Conservation (phyloP, 1,140 invertebrate species). For the Anoplophora glabripennis region DNA sequence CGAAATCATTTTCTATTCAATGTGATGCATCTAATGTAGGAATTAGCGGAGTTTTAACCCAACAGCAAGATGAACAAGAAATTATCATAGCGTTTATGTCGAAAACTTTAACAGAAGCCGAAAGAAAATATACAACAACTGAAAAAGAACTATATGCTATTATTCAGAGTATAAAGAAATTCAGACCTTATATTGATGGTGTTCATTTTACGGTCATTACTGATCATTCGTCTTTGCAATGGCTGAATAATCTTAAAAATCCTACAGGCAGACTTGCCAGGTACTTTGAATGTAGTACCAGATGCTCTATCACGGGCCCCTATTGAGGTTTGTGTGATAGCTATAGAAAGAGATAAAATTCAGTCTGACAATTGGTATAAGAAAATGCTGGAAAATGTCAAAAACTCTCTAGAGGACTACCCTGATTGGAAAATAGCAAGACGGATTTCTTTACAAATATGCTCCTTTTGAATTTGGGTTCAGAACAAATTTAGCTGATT, state of each 20-base stretch:
- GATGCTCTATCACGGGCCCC: neutral
- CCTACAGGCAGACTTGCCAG: constrained; percentile 30
- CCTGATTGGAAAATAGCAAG: constrained; percentile 18
- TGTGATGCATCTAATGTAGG: constrained; percentile 23
- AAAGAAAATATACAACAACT: constrained; percentile 48
- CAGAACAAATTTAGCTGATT: constrained; percentile 6
- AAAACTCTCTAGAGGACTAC: neutral
- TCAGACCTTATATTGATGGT: constrained; percentile 48
- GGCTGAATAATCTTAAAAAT: constrained; percentile 15
- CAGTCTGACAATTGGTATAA: too few species aligned
- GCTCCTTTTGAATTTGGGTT: neutral
- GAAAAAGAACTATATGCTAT: constrained; percentile 53
- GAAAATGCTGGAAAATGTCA: neutral
- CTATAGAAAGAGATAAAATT: constrained; percentile 1
- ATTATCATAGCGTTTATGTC: constrained; percentile 31
- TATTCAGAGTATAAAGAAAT: constrained; percentile 48
- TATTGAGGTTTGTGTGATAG: neutral
- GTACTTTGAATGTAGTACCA: constrained; percentile 4
- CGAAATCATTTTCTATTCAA: constrained; percentile 22
- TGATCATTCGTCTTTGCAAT: constrained; percentile 23
- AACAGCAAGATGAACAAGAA: constrained; percentile 19
- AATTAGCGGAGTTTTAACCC: constrained; percentile 32
- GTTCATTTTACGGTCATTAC: constrained; percentile 50
- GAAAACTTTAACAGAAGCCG: constrained; percentile 26
- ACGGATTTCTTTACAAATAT: constrained; percentile 17